Evolutionary conservation across 2,113 vertebrate genomes (phyloP).

Genomic region (Eonycteris spelaea): DNA sequence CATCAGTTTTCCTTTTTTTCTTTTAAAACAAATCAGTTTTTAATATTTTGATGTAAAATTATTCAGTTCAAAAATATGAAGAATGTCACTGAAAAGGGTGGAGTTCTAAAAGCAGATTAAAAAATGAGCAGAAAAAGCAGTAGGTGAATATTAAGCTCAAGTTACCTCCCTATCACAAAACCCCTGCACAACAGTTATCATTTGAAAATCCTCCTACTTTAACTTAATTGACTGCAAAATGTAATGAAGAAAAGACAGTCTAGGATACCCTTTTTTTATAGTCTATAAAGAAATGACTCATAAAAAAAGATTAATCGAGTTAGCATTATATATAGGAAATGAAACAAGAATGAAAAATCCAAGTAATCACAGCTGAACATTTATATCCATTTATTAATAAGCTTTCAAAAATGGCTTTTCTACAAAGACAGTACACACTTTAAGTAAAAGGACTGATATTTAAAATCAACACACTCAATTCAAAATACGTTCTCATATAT

Average conservation of each 20-base stretch:
- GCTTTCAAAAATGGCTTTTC: constrained; percentile 61
- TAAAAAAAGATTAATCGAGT: constrained; percentile 34
- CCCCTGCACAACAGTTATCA: constrained; percentile 49
- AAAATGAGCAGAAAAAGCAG: constrained; percentile 25
- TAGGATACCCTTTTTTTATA: constrained; percentile 22
- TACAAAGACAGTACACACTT: constrained; percentile 12
- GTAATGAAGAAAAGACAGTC: constrained; percentile 62
- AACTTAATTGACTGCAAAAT: constrained; percentile 72
- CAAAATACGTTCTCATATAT: constrained; percentile 45
- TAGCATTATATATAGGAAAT: constrained; percentile 33
- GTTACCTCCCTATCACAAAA: constrained; percentile 49
- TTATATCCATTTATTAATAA: constrained; percentile 56
- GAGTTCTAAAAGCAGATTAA: constrained; percentile 51
- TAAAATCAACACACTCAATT: constrained; percentile 52
- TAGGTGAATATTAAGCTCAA: constrained; percentile 55
- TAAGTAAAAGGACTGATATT: constrained; percentile 47
- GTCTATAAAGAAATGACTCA: constrained; percentile 51
- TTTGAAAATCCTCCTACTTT: constrained; percentile 65
- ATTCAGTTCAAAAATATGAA: constrained; percentile 43
- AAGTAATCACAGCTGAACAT: constrained; percentile 62
- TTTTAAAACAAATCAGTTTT: constrained; percentile 12
- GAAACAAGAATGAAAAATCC: constrained; percentile 70
- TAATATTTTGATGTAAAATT: constrained; percentile 32
- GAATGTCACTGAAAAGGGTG: not conserved
- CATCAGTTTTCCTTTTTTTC: constrained; percentile 28